A percentile compares a stretch with the other conserved stretches of the same genome.
These are phyloP conservation scores for Drosophila pseudoananassae DNA, from an alignment of 1,140 invertebrate species.

Conservation along the genomic window DNA sequence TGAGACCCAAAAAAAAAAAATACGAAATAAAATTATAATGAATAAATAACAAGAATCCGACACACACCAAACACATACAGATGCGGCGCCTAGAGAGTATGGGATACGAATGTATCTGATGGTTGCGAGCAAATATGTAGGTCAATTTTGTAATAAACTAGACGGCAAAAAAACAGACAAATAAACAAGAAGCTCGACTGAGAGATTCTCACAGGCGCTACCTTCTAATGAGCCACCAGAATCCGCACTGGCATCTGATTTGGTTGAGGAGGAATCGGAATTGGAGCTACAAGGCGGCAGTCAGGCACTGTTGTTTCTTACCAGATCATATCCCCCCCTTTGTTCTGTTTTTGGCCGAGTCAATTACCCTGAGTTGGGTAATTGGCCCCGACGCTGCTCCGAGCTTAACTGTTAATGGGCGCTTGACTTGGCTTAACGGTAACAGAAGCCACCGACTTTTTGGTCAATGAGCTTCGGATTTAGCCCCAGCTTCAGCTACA, in stretches of 20 bases:
- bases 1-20: conserved; percentile 2
- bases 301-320: background rate
- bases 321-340: background rate
- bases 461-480: conserved; percentile 76
- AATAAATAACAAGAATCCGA: conserved; percentile 72
- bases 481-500: conserved; percentile 22
- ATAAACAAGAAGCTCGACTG: background rate
- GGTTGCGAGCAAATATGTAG: conserved; percentile 64
- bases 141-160: conserved; percentile 82
- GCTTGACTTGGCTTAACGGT: conserved; percentile 74
- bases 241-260: background rate
- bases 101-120: conserved; percentile 50
- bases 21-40: conserved; percentile 78
- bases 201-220: conserved; percentile 4
- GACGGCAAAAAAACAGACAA: conserved; percentile 29
- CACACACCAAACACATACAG: conserved; percentile 16
- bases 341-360: conserved; percentile 23
- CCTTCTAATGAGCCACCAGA: conserved; percentile 19
- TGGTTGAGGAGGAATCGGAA: conserved; percentile 1
- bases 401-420: conserved; percentile 77
- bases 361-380: conserved; percentile 74
- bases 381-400: conserved; percentile 61
- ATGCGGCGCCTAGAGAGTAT: conserved; percentile 8
- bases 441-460: conserved; percentile 58
- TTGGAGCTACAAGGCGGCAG: conserved; percentile 5